Evolutionary conservation across 2,113 vertebrate genomes (phyloP), one percentile per base, ranked within the genome.

Genomic region (Hippocampus comes): DNA sequence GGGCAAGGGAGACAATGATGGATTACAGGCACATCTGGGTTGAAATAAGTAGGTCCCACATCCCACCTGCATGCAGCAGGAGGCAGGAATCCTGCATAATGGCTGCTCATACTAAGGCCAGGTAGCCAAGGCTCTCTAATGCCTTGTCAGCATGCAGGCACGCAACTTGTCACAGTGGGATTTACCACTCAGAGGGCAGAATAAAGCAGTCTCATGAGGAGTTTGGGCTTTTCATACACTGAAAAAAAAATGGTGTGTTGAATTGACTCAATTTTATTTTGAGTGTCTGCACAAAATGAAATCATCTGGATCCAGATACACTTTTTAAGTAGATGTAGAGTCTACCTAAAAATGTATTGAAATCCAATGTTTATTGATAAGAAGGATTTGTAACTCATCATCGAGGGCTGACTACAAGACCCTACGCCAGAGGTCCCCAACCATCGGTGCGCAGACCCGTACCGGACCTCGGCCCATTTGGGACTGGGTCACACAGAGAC

Each of bases 31-130:
- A 84, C 85, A 88, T 89, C 85, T 89, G 88, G 84, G 85, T 87
- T 90, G 87, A 90, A 89, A 91, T 90, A 91, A 91, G 89, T 89
- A 90, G 89, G 91, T 88, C 89, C 87, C 63, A 41, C 68, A 82
- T 87, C 84, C 88, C 88, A 90, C 85, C 88, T 89, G 89, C 85
- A 87, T 89, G 87, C 88, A 88, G 87, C 81, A 84, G 84, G 81
- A 84, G 86, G 82, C 74, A 82, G 72, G 75, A 79, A 81, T 78
- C 82, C 81, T 81, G 87, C 84, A 90, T 89, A 86, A 90, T 90
- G 85, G 80, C 76, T 82, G 84, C 85, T 79, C 81, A 84, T 86
- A 71, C 82, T 61, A 86, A 83, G 79, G 84, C 84, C 88, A 84
- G 86, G 70, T 83, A 78, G 78, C 80, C 83, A 30, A 34, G 71